Base-by-base conservation (phyloP, 2,888 invertebrate species). In the Formica aserva region DNA sequence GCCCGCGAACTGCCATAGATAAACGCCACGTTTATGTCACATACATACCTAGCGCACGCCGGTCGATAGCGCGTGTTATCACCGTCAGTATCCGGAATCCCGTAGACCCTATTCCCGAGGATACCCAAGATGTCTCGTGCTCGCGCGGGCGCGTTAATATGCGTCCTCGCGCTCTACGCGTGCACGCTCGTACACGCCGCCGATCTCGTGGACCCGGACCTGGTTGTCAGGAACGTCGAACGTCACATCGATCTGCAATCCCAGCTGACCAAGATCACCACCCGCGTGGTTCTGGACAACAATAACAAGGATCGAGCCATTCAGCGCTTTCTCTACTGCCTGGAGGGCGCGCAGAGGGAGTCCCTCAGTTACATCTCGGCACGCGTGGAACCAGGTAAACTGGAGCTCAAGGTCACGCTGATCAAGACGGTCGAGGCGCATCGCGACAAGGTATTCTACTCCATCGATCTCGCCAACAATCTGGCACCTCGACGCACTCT, bases 211-310 rank as follows among this genome's bases (percentile, higher is more conserved):
- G 91, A 93, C 55, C 71, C 95, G 87, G 96, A 97, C 88, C 92
- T 97, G 86, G 95, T 96, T 85, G 96, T 97, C 86, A 97, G 97
- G 94, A 98, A 98, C 96, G 97, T 98, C 29, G 98, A 98, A 87
- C 96, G 98, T 93, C 96, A 96, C 72, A 96, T 99, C 90, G 99
- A 99, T 95, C 95, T 99, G 88, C 96, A 98, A 8, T 97, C 98
- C 9, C 99, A 99, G 95, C 96, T 99, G 84, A 98, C 98, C 3
- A 98, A 98, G 95, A 96, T 98, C 77, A 96, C 96, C 18, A 96
- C 97, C 48, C 97, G 97, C 95, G 96, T 99, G 92, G 97, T 97
- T 89, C 94, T 98, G 90, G 98, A 98, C 95, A 98, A 99, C 94
- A 96, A 96, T 90, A 97, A 98, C 77, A 97, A 97, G 93, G 96